phyloP scores from a whole-genome alignment of 2,113 vertebrate species.

The Gambusia affinis region DNA sequence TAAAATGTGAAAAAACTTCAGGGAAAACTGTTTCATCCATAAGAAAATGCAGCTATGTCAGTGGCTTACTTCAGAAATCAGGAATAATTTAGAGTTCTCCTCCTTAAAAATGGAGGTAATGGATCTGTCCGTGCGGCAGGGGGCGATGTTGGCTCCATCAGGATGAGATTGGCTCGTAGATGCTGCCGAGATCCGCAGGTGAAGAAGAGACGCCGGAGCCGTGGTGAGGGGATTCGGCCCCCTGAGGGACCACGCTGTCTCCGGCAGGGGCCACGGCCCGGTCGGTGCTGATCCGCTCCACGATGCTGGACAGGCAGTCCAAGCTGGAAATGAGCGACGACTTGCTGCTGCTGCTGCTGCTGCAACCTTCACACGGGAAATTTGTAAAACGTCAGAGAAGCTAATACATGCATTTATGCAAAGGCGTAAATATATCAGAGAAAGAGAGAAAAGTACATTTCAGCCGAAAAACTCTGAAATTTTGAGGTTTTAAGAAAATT shows the following conservation, averaged over 20 bases:
- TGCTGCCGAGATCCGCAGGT: constrained; percentile 21
- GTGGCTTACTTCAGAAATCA: background rate
- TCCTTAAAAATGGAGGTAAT: constrained; percentile 1
- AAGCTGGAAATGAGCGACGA: constrained; percentile 90
- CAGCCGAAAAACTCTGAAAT: too few species aligned
- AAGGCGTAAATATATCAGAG: too few species aligned
- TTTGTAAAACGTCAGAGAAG: background rate
- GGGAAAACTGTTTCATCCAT: background rate
- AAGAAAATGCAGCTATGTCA: background rate
- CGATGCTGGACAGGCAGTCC: constrained; percentile 95
- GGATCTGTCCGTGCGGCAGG: constrained; percentile 14
- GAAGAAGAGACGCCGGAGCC: constrained; percentile 23
- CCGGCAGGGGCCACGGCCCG: constrained; percentile 29
- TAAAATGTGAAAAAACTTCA: constrained; percentile 4
- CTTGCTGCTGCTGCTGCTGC: constrained; percentile 31
- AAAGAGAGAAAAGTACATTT: too few species aligned
- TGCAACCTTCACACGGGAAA: constrained; percentile 27
- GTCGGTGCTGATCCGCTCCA: constrained; percentile 87
- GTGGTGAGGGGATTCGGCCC: constrained; percentile 50
- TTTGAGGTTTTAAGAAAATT: too few species aligned
- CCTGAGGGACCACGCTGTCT: constrained; percentile 61
- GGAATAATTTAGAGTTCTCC: constrained; percentile 17
- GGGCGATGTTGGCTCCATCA: background rate
- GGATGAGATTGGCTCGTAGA: constrained; percentile 37
- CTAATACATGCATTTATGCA: too few species aligned